These are phyloP conservation scores for Cryptops parisi DNA, from an alignment of 2,888 invertebrate genomes.

Conservation along the genomic window DNA sequence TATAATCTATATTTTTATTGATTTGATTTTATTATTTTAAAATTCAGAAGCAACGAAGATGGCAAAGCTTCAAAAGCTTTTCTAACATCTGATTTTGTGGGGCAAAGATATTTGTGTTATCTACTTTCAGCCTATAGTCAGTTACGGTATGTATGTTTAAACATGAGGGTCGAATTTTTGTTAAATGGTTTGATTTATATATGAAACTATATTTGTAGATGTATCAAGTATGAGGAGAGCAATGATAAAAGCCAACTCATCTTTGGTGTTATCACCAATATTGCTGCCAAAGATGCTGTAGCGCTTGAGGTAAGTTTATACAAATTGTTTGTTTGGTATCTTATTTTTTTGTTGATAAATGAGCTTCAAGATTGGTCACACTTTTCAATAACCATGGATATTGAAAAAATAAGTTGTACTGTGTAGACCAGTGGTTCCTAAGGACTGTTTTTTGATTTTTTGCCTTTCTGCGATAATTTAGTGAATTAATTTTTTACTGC, in stretches of 20 bases:
- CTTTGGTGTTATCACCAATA: conserved; percentile 54
- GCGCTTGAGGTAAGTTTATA: conserved; percentile 49
- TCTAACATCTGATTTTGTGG: conserved; percentile 67
- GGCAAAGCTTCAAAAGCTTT: conserved; percentile 56
- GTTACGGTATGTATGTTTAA: conserved; percentile 37
- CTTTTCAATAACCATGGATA: no score
- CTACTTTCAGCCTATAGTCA: conserved; percentile 47
- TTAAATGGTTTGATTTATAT: not conserved
- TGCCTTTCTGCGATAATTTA: no score
- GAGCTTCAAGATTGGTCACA: no score
- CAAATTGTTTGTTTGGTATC: no score
- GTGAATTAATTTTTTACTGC: no score
- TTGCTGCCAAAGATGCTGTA: conserved; percentile 72
- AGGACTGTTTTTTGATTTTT: no score
- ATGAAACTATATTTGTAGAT: conserved; percentile 22
- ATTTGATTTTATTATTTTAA: conserved; percentile 14
- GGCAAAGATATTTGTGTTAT: conserved; percentile 71
- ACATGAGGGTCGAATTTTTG: not conserved
- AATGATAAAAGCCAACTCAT: conserved; percentile 41
- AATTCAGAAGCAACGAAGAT: conserved; percentile 16
- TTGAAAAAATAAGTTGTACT: no score
- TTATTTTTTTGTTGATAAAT: no score
- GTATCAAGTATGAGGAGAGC: conserved; percentile 33
- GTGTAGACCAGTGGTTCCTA: no score
- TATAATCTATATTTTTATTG: no score